phyloP scores from a whole-genome alignment of 2,888 invertebrate species.

The Galerucella pusilla region DNA sequence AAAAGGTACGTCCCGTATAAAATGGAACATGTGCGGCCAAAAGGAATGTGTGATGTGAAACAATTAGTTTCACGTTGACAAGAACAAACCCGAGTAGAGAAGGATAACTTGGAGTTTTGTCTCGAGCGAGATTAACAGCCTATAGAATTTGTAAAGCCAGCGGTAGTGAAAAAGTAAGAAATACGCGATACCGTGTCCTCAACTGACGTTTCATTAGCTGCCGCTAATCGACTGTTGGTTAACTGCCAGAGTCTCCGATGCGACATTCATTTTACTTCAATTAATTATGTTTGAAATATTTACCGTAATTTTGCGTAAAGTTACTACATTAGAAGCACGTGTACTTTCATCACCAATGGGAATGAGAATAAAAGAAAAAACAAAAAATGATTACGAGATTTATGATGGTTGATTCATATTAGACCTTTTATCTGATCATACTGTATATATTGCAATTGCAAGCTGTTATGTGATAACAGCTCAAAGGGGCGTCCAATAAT shows the following conservation, averaged over 20 bases:
- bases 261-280: conserved; percentile 43
- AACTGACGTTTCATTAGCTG: conserved; percentile 59
- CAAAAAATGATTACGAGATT: background rate
- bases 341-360: background rate
- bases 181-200: conserved; percentile 43
- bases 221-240: conserved; percentile 58
- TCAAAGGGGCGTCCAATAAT: too few relatives aligned
- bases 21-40: conserved; percentile 15
- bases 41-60: conserved; percentile 32
- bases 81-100: conserved; percentile 26
- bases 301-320: conserved; percentile 24
- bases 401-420: too few relatives aligned
- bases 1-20: conserved; percentile 12
- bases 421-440: too few relatives aligned
- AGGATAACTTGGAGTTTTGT: conserved; percentile 29
- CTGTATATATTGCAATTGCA: too few relatives aligned
- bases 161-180: conserved; percentile 45
- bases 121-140: conserved; percentile 40
- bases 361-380: background rate
- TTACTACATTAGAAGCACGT: conserved; percentile 8
- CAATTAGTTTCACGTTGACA: conserved; percentile 35
- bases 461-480: too few relatives aligned
- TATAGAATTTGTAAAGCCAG: conserved; percentile 45
- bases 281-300: conserved; percentile 36
- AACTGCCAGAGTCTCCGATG: conserved; percentile 50